A percentile compares a stretch with the other conserved stretches of the same genome.
Conservation (phyloP, 2,888 invertebrate genomes). For the Neoitamus cyanurus region DNA sequence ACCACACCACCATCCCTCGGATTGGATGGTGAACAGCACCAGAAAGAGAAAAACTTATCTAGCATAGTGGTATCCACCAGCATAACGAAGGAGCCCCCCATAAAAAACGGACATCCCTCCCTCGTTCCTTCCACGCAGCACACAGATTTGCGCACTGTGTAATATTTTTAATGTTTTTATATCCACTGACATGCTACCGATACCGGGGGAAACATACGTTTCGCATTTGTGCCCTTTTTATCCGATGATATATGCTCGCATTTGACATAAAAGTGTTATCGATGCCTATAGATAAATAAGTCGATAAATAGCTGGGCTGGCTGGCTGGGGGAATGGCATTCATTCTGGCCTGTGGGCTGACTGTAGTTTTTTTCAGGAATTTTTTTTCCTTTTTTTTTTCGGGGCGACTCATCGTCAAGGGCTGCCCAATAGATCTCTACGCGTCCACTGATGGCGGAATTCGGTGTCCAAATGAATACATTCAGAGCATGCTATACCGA, state of each 20-base stretch:
- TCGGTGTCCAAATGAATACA: conserved; percentile 32
- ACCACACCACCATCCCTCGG: not conserved
- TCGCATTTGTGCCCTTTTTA: conserved; percentile 46
- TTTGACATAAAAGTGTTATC: conserved; percentile 45
- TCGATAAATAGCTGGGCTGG: conserved; percentile 46
- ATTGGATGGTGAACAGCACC: not conserved
- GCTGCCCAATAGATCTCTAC: conserved; percentile 26
- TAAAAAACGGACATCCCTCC: not conserved
- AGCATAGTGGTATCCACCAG: not conserved
- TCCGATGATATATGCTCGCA: conserved; percentile 46
- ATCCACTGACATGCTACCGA: conserved; percentile 19
- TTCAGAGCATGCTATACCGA: not conserved
- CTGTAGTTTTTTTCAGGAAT: not conserved
- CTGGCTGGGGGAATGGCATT: not conserved
- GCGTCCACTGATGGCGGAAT: conserved; percentile 1
- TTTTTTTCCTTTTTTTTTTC: conserved; percentile 1
- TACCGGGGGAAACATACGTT: conserved; percentile 38
- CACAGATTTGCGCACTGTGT: conserved; percentile 1
- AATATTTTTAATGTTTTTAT: conserved; percentile 37
- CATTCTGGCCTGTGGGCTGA: not conserved
- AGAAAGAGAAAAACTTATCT: not conserved
- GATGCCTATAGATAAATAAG: conserved; percentile 47
- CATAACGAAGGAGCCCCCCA: not conserved
- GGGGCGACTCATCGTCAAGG: not conserved
- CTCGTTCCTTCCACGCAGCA: not conserved